phyloP scores from a whole-genome alignment of 53 echinoderm and acorn worm genomes.

The Crossaster papposus region DNA sequence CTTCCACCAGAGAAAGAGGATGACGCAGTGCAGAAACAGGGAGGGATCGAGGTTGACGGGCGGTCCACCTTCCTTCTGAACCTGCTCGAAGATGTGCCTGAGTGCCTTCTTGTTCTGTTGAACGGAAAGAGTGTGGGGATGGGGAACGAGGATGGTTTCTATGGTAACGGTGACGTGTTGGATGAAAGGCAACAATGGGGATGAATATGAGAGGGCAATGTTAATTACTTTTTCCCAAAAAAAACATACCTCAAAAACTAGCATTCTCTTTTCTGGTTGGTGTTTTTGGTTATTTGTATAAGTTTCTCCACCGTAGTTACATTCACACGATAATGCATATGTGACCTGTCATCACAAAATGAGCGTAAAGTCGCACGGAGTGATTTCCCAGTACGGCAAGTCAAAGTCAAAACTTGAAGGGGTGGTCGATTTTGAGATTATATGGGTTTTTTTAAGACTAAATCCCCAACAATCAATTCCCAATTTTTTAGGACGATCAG shows the following conservation, averaged over 20 bases:
- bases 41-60: conserved; percentile 52
- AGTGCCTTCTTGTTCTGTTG: conserved; percentile 59
- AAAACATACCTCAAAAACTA: not conserved
- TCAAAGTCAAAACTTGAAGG: no score
- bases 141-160: conserved; percentile 44
- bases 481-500: no score
- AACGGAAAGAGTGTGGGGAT: not conserved
- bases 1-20: conserved; percentile 63
- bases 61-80: conserved; percentile 57
- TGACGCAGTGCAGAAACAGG: conserved; percentile 53
- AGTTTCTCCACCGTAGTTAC: not conserved
- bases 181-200: conserved; percentile 12
- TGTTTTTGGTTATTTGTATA: not conserved
- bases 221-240: not conserved
- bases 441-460: no score
- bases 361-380: no score
- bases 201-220: not conserved
- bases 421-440: no score
- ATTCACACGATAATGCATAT: not conserved
- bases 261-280: no score
- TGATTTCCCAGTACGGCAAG: no score
- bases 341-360: no score
- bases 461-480: no score
- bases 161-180: conserved; percentile 12
- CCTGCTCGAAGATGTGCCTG: conserved; percentile 47